A percentile compares a stretch with the other conserved stretches of the same genome.
Conservation (phyloP, 1,140 invertebrate species). For the Neodiprion pinetum region DNA sequence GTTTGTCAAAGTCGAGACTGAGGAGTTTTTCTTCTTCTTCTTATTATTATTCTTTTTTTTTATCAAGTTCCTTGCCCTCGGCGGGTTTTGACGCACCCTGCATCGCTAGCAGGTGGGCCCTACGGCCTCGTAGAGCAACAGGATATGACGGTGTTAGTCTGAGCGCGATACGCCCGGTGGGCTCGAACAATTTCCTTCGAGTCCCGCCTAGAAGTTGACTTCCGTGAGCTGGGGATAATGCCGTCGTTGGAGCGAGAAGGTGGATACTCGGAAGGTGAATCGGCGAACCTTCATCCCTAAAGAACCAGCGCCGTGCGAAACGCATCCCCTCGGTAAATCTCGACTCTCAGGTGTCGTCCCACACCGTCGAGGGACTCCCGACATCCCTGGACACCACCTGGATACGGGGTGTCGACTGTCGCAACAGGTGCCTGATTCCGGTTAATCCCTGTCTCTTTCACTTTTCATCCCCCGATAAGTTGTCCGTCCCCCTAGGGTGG, state of each 20-base stretch:
- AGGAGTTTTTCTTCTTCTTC: background rate
- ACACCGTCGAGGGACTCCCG: too few relatives aligned
- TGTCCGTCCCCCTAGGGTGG: background rate
- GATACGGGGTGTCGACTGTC: background rate
- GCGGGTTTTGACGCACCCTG: background rate
- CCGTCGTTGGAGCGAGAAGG: too few relatives aligned
- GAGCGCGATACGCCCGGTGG: background rate
- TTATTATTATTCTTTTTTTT: background rate
- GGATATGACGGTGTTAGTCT: background rate
- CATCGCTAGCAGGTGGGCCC: background rate
- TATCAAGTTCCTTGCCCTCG: background rate
- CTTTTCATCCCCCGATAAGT: background rate
- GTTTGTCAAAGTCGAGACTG: too few relatives aligned
- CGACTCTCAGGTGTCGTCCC: too few relatives aligned
- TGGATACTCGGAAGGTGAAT: too few relatives aligned
- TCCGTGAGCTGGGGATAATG: background rate
- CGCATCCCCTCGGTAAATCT: too few relatives aligned
- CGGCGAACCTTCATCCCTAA: too few relatives aligned
- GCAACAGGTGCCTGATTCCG: constrained; percentile 1
- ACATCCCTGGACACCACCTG: background rate
- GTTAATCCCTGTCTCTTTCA: background rate
- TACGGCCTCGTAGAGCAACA: background rate
- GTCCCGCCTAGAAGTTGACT: background rate
- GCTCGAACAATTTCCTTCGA: constrained; percentile 2
- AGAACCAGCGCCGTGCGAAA: too few relatives aligned